These are phyloP conservation scores for Callimorpha dominula DNA, from an alignment of 2,888 invertebrate species.

Conservation along the genomic window DNA sequence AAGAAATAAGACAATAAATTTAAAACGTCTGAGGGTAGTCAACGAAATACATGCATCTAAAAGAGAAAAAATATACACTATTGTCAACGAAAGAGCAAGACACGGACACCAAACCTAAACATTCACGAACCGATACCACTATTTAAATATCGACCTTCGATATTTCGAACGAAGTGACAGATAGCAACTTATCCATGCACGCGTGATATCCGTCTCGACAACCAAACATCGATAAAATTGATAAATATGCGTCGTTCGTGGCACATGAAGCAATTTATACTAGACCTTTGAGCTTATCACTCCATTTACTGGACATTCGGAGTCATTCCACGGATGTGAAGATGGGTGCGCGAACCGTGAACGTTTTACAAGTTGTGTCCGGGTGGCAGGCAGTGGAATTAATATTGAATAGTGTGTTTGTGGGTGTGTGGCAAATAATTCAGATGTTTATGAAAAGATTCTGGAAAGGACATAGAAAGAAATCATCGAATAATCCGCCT, in stretches of 20 bases:
- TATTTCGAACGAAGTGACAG: not conserved
- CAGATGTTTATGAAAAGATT: conserved; percentile 71
- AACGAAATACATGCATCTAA: conserved; percentile 3
- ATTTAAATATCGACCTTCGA: conserved; percentile 3
- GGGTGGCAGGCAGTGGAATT: conserved; percentile 78
- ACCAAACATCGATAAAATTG: conserved; percentile 59
- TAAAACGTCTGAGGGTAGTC: conserved; percentile 12
- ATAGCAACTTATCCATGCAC: not conserved
- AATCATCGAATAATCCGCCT: conserved; percentile 61
- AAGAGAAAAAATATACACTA: conserved; percentile 23
- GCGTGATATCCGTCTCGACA: conserved; percentile 56
- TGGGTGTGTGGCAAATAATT: conserved; percentile 77
- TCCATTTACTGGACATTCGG: conserved; percentile 28
- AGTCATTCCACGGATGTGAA: conserved; percentile 5
- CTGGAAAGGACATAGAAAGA: conserved; percentile 78
- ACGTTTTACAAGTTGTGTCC: conserved; percentile 70
- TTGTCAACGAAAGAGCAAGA: conserved; percentile 24
- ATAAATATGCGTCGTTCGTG: conserved; percentile 65
- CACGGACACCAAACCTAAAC: conserved; percentile 27
- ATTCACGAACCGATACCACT: not conserved
- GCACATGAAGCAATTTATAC: conserved; percentile 53
- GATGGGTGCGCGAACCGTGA: conserved; percentile 68
- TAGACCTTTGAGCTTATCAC: conserved; percentile 66
- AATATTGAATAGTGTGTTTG: conserved; percentile 68
- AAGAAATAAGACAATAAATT: too few relatives aligned